Conservation (phyloP, 1,140 invertebrate species). For the Neodiprion virginianus region DNA sequence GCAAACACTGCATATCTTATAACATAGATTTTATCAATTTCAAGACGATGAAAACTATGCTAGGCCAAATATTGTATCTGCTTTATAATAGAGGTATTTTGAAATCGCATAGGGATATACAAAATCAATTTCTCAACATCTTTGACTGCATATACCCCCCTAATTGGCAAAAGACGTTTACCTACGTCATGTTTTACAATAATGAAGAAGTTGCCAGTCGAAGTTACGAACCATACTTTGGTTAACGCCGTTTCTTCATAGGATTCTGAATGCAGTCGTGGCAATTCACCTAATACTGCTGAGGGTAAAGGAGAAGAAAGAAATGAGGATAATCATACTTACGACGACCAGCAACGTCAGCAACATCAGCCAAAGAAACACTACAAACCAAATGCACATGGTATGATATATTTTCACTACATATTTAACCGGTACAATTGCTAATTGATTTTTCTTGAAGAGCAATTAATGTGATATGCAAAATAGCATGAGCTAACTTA, state of each 20-base stretch:
- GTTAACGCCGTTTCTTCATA: constrained; percentile 29
- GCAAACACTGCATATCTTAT: too few relatives aligned
- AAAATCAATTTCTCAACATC: too few relatives aligned
- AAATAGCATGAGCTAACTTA: too few relatives aligned
- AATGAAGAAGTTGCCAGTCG: constrained; percentile 16
- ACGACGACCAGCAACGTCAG: constrained; percentile 53
- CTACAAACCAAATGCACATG: constrained; percentile 53
- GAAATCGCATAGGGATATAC: too few relatives aligned
- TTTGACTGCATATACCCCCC: too few relatives aligned
- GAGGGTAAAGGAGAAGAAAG: constrained; percentile 52
- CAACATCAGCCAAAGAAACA: constrained; percentile 55
- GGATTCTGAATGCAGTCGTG: constrained; percentile 62
- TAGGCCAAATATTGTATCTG: too few relatives aligned
- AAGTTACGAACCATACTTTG: constrained; percentile 21
- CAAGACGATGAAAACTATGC: too few relatives aligned
- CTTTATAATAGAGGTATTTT: too few relatives aligned
- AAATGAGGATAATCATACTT: constrained; percentile 51
- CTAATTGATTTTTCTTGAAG: too few relatives aligned
- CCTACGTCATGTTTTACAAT: constrained; percentile 23
- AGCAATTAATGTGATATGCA: too few relatives aligned
- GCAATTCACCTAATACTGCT: constrained; percentile 56
- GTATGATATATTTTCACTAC: constrained; percentile 33
- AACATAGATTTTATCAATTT: too few relatives aligned
- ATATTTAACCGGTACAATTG: neutral
- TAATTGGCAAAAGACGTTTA: constrained; percentile 17